These are phyloP conservation scores for Hormaphis cornu DNA, from an alignment of 1,140 invertebrate species.

Conservation along the genomic window DNA sequence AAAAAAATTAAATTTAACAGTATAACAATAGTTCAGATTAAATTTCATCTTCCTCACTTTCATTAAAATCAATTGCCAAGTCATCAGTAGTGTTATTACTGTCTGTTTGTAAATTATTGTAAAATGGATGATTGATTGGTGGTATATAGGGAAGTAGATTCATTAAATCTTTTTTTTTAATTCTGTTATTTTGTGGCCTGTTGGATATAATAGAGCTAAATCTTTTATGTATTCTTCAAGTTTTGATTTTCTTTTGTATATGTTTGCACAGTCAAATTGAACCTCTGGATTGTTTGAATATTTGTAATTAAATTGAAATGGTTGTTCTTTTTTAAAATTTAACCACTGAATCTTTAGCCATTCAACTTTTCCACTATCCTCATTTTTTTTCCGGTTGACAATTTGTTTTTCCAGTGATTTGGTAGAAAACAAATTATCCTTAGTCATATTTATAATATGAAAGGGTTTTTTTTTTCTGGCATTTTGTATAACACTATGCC, in stretches of 20 bases:
- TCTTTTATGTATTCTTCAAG: background rate
- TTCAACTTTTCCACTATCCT: background rate
- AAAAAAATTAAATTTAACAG: too few relatives aligned
- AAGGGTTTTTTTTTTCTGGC: background rate
- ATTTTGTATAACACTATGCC: background rate
- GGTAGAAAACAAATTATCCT: background rate
- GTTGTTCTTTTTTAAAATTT: background rate
- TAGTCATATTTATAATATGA: background rate
- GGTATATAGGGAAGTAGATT: background rate
- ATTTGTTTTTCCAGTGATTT: background rate
- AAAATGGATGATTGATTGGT: too few relatives aligned
- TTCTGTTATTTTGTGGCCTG: background rate
- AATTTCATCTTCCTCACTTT: too few relatives aligned
- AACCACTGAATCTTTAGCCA: background rate
- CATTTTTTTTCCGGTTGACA: background rate
- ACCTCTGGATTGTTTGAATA: background rate
- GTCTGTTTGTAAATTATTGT: background rate
- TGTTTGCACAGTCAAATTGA: background rate
- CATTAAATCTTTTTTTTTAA: slow-evolving; percentile 7
- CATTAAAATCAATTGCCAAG: too few relatives aligned
- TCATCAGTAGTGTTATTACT: too few relatives aligned
- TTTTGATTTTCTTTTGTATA: background rate
- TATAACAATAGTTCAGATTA: too few relatives aligned
- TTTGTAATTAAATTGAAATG: background rate
- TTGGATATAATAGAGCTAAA: background rate